phyloP scores from a whole-genome alignment of 2,888 invertebrate genomes.

The Oeneis ivallda region DNA sequence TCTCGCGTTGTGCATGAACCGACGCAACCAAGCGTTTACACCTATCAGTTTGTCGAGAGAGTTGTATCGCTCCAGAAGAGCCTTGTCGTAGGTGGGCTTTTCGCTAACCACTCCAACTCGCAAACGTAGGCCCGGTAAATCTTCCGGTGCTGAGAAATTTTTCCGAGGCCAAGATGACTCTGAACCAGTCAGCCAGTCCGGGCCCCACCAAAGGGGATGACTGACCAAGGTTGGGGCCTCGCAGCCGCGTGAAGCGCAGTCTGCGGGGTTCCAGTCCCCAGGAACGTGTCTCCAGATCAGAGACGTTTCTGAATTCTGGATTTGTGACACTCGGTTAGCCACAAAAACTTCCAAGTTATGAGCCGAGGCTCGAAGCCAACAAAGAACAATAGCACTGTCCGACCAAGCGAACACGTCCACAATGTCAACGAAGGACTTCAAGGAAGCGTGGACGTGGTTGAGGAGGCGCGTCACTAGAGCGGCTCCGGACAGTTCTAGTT shows the following conservation, averaged over 20 bases:
- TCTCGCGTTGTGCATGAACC: background rate
- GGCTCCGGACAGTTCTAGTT: too few species aligned
- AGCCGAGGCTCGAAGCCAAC: too few species aligned
- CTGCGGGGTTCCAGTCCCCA: background rate
- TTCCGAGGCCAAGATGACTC: background rate
- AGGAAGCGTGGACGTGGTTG: background rate
- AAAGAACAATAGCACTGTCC: constrained; percentile 29
- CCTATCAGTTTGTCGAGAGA: background rate
- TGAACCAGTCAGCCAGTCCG: background rate
- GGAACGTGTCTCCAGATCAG: background rate
- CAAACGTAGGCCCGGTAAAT: background rate
- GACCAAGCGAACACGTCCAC: constrained; percentile 19
- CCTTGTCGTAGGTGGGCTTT: background rate
- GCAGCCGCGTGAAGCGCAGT: background rate
- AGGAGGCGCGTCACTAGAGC: constrained; percentile 20
- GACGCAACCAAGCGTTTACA: background rate
- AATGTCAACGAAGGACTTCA: background rate
- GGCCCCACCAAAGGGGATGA: background rate
- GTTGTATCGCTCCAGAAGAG: background rate
- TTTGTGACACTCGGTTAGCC: background rate
- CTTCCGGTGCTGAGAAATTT: background rate
- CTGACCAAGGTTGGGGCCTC: background rate
- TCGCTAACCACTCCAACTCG: background rate
- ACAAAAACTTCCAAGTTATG: background rate
- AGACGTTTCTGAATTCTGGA: background rate